These are phyloP conservation scores for Protobothrops flavoviridis DNA, from an alignment of 2,113 vertebrate species.

Conservation along the genomic window DNA sequence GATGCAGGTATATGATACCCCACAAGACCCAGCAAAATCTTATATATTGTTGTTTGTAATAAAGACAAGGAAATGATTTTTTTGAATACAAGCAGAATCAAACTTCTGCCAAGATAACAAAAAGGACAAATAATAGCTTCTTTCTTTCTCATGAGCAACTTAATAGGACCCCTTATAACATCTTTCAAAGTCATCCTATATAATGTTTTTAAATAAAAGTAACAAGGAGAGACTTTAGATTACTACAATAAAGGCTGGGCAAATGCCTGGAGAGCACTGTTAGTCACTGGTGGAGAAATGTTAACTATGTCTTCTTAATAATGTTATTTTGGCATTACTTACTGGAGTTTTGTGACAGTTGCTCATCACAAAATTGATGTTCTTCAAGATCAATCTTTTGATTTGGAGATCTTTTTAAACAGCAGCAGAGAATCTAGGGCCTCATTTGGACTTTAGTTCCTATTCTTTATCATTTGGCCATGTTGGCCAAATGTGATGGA, in stretches of 20 bases:
- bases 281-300: background rate
- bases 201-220: background rate
- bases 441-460: background rate
- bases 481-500: background rate
- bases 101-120: background rate
- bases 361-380: background rate
- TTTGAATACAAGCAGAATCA: background rate
- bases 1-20: background rate
- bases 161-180: background rate
- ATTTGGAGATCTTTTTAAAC: background rate
- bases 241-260: background rate
- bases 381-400: background rate
- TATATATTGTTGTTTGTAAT: background rate
- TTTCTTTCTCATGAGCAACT: background rate
- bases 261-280: background rate
- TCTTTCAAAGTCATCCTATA: background rate
- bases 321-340: background rate
- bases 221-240: background rate
- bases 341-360: background rate
- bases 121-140: background rate
- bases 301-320: background rate
- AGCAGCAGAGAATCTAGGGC: background rate
- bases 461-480: slow-evolving; percentile 16
- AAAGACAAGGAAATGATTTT: background rate
- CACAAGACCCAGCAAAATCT: background rate